Evolutionary conservation across 2,797 vertebrate genomes (phyloP).

Genomic region (Onychomys leucogaster): DNA sequence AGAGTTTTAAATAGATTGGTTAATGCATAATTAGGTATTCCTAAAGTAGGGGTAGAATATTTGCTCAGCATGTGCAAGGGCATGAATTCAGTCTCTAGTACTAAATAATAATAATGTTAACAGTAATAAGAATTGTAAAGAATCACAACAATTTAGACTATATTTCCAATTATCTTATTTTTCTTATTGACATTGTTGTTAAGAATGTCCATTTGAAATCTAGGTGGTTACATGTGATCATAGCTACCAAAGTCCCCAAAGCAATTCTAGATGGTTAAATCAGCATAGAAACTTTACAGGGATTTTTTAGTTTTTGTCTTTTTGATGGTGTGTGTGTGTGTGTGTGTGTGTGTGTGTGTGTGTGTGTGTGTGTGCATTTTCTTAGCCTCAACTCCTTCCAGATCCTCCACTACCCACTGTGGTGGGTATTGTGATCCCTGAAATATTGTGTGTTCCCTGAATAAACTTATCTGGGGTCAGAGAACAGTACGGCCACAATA

Average conservation of each 20-base stretch:
- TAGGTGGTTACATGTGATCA: neutral
- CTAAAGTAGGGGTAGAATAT: neutral
- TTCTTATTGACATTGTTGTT: neutral
- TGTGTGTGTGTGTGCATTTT: neutral
- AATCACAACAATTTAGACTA: neutral
- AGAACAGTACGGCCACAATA: no score
- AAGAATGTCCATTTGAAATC: slow-evolving; percentile 18
- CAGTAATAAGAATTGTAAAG: neutral
- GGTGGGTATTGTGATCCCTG: no score
- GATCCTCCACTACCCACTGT: neutral
- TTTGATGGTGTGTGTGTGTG: neutral
- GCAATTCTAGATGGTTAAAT: neutral
- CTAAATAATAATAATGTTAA: neutral
- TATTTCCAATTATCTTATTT: neutral
- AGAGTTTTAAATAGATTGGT: neutral
- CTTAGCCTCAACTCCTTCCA: no score
- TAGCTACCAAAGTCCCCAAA: neutral
- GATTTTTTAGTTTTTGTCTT: neutral
- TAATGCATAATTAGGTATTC: neutral
- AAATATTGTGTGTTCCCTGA: no score
- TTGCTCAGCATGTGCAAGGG: neutral
- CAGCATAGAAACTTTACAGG: neutral
- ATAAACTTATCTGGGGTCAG: no score
- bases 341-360: neutral
- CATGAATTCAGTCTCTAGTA: neutral